These are phyloP conservation scores for Neogobius melanostomus DNA, from an alignment of 2,113 vertebrate genomes.

Conservation along the genomic window DNA sequence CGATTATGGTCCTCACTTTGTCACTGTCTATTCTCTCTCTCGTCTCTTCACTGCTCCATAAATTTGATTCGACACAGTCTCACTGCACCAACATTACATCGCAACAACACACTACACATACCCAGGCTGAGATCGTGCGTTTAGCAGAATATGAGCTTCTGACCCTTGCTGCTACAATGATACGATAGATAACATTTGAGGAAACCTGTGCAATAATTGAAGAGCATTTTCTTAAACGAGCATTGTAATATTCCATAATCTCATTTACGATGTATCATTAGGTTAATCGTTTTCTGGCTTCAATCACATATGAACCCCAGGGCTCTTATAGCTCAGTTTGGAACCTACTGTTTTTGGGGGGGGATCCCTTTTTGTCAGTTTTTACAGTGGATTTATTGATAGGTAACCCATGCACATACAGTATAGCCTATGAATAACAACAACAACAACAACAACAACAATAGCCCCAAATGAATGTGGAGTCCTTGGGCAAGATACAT, in stretches of 20 bases:
- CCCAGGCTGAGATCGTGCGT: not conserved
- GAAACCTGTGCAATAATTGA: not conserved
- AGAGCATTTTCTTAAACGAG: not conserved
- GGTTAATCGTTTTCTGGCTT: no score
- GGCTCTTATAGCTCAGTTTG: no score
- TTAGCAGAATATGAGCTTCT: not conserved
- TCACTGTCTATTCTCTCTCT: slow-evolving; percentile 6
- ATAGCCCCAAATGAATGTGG: no score
- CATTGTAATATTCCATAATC: no score
- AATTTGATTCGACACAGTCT: not conserved
- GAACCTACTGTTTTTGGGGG: no score
- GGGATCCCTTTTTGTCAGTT: no score
- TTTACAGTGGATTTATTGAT: no score
- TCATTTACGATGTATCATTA: no score
- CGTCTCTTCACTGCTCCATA: slow-evolving; percentile 6
- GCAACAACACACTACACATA: slow-evolving; percentile 2
- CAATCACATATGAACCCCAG: no score
- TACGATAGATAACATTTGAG: not conserved
- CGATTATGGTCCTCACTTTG: slow-evolving; percentile 17
- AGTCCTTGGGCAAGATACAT: not conserved
- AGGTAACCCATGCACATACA: no score
- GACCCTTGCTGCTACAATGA: not conserved
- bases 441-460: no score
- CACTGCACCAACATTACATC: slow-evolving; percentile 1
- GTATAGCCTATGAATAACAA: no score